Percentiles rank a stretch among this genome's conserved stretches.
phyloP scores from a whole-genome alignment of 2,113 vertebrate genomes.

The Spea multiplicata region DNA sequence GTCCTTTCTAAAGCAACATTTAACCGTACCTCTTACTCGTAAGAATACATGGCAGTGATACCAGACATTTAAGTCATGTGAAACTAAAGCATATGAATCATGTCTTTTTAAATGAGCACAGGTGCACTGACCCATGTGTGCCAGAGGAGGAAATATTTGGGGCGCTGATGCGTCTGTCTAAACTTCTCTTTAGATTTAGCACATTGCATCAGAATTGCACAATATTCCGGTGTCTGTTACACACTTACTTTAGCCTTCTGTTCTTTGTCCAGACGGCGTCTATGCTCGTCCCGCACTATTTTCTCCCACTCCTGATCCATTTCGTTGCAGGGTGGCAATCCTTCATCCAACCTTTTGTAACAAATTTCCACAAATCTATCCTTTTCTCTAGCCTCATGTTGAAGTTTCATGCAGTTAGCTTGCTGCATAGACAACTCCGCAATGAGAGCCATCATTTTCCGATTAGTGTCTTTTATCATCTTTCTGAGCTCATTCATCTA shows the following conservation, averaged over 20 bases:
- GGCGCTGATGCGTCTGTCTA: too few relatives aligned
- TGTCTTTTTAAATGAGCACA: too few relatives aligned
- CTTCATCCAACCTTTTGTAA: conserved; percentile 69
- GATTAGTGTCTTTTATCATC: conserved; percentile 68
- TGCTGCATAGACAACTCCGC: conserved; percentile 86
- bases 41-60: too few relatives aligned
- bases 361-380: conserved; percentile 75
- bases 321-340: conserved; percentile 73
- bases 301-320: conserved; percentile 74
- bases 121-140: too few relatives aligned
- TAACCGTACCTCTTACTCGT: too few relatives aligned
- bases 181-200: too few relatives aligned
- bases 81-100: too few relatives aligned
- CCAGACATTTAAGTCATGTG: too few relatives aligned
- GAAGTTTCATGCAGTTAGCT: conserved; percentile 70
- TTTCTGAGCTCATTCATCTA: conserved; percentile 74
- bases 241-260: conserved; percentile 69
- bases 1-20: too few relatives aligned
- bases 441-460: conserved; percentile 74
- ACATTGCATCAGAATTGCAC: too few relatives aligned
- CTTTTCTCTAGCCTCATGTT: conserved; percentile 78
- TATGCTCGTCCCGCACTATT: conserved; percentile 65
- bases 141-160: too few relatives aligned
- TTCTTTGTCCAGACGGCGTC: conserved; percentile 61
- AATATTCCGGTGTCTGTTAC: too few relatives aligned